A percentile compares a stretch with the other conserved stretches of the same genome.
Conservation (phyloP, 2,888 invertebrate genomes). For the Hipparchia semele region DNA sequence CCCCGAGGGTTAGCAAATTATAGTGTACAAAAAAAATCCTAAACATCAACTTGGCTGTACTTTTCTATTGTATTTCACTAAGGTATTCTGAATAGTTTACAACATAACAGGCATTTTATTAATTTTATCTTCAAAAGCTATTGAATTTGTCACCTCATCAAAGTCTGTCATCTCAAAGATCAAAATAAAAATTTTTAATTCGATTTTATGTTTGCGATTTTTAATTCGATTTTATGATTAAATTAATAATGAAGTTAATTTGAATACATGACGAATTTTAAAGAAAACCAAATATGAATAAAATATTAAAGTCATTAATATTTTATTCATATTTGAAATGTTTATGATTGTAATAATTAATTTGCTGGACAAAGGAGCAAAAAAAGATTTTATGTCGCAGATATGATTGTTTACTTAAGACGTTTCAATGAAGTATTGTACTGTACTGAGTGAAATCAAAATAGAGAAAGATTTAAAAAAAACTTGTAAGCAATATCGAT, state of each 20-base stretch:
- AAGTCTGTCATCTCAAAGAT: neutral
- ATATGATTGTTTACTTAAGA: neutral
- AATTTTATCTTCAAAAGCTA: neutral
- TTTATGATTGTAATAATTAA: too few species aligned
- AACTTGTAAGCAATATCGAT: neutral
- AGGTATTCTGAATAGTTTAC: neutral
- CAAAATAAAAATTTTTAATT: neutral
- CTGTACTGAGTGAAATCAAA: neutral
- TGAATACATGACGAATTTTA: neutral
- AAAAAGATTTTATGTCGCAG: neutral
- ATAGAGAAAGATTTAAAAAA: neutral
- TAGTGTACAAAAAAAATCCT: constrained; percentile 41
- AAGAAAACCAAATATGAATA: neutral
- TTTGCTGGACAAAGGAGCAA: neutral
- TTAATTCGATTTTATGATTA: neutral
- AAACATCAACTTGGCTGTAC: constrained; percentile 75
- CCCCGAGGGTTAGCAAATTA: constrained; percentile 67
- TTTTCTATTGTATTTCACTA: constrained; percentile 45
- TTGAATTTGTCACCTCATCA: neutral
- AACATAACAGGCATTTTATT: neutral
- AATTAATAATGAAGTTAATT: neutral
- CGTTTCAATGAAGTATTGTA: neutral
- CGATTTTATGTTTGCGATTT: neutral
- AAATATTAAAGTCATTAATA: too few species aligned
- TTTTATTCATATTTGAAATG: too few species aligned